Conservation (phyloP, 2,888 invertebrate genomes). For the Aphrophora alni region DNA sequence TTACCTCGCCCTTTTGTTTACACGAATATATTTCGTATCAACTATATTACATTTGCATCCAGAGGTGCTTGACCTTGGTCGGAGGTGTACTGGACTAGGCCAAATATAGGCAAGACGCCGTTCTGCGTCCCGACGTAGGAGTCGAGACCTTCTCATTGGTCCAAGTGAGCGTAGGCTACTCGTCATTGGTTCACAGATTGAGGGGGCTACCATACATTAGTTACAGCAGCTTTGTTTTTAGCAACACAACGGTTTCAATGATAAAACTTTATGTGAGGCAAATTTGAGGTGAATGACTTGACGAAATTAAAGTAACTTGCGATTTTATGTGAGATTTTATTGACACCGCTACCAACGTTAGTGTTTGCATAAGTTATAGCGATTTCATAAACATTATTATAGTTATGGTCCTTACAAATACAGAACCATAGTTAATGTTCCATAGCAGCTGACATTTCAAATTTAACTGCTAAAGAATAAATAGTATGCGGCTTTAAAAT, state of each 20-base stretch:
- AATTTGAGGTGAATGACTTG: constrained; percentile 1
- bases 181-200: not conserved
- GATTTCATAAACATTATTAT: too few species aligned
- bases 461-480: too few species aligned
- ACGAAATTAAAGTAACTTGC: not conserved
- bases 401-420: too few species aligned
- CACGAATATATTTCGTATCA: not conserved
- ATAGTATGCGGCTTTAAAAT: too few species aligned
- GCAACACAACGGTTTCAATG: not conserved
- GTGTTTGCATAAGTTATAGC: not conserved
- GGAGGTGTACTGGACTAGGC: not conserved
- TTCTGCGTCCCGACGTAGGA: not conserved
- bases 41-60: not conserved
- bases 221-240: not conserved
- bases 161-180: not conserved
- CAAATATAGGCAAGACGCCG: not conserved
- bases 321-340: not conserved
- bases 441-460: too few species aligned
- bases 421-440: too few species aligned
- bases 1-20: not conserved
- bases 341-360: not conserved
- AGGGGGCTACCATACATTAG: not conserved
- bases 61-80: not conserved
- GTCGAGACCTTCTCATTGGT: not conserved
- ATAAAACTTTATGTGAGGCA: not conserved